Evolutionary conservation across 1,140 invertebrate species (phyloP).

Genomic region (Rhopalosiphum maidis): DNA sequence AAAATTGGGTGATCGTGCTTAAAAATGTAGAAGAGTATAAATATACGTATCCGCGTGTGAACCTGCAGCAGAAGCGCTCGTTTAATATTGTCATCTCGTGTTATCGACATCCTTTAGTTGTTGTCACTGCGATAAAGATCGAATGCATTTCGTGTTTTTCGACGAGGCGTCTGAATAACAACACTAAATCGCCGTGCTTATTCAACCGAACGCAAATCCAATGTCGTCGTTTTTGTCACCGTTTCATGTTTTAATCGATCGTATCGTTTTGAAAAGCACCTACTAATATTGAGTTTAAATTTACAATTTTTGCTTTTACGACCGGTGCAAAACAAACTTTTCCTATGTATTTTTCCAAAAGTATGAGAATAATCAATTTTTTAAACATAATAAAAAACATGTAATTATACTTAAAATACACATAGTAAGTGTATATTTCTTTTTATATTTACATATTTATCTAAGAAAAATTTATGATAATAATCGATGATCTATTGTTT

Average conservation of each 20-base stretch:
- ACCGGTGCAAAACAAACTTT: not conserved
- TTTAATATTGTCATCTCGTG: constrained; percentile 11
- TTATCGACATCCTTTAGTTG: not conserved
- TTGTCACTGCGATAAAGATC: not conserved
- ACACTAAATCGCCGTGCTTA: not conserved
- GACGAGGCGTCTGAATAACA: not conserved
- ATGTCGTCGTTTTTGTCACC: not conserved
- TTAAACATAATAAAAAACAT: not conserved
- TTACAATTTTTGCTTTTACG: not conserved
- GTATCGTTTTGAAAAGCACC: not conserved
- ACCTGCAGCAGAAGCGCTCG: not conserved
- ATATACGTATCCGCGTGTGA: not conserved
- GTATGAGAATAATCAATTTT: not conserved
- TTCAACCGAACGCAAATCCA: not conserved
- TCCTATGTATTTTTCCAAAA: not conserved
- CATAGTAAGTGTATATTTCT: too few relatives aligned
- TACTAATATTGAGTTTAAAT: not conserved
- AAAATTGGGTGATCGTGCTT: not conserved
- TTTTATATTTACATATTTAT: too few relatives aligned
- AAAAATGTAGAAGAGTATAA: not conserved
- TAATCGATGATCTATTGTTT: too few relatives aligned
- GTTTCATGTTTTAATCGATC: not conserved
- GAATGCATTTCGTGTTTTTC: constrained; percentile 3
- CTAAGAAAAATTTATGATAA: too few relatives aligned
- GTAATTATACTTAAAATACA: too few relatives aligned